A percentile compares a stretch with the other conserved stretches of the same genome.
phyloP scores from a whole-genome alignment of 2,797 vertebrate genomes.

The Chelmon rostratus region DNA sequence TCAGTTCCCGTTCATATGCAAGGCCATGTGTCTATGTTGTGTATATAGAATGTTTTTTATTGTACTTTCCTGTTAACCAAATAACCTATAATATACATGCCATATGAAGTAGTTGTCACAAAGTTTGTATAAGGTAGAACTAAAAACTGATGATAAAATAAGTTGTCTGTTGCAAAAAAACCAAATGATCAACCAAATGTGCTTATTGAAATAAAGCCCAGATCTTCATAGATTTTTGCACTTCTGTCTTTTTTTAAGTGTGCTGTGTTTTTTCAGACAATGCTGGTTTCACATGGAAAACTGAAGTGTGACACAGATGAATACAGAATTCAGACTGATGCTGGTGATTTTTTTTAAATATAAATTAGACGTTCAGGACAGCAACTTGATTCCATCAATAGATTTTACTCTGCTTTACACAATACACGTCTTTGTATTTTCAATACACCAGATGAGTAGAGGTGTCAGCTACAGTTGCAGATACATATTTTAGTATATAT shows the following conservation, averaged over 20 bases:
- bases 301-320: neutral
- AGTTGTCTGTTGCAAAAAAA: constrained; percentile 68
- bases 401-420: too few relatives aligned
- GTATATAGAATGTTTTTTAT: constrained; percentile 81
- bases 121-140: constrained; percentile 80
- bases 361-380: too few relatives aligned
- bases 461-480: too few relatives aligned
- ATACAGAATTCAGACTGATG: neutral
- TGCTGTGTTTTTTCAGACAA: neutral
- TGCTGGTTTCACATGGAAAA: neutral
- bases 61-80: constrained; percentile 82
- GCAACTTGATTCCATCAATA: too few relatives aligned
- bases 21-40: constrained; percentile 70
- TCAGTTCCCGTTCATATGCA: constrained; percentile 67
- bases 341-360: neutral
- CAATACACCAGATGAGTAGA: too few relatives aligned
- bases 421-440: too few relatives aligned
- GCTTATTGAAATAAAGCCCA: constrained; percentile 77
- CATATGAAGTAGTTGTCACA: constrained; percentile 85
- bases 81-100: constrained; percentile 78
- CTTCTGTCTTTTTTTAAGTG: constrained; percentile 10
- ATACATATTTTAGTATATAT: too few relatives aligned
- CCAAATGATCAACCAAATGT: constrained; percentile 77
- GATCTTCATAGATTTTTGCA: constrained; percentile 54
- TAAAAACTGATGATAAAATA: constrained; percentile 73